Percentiles rank a stretch among this genome's conserved stretches.
Conservation (phyloP, 2,113 vertebrate genomes). For the Diglossa brunneiventris region DNA sequence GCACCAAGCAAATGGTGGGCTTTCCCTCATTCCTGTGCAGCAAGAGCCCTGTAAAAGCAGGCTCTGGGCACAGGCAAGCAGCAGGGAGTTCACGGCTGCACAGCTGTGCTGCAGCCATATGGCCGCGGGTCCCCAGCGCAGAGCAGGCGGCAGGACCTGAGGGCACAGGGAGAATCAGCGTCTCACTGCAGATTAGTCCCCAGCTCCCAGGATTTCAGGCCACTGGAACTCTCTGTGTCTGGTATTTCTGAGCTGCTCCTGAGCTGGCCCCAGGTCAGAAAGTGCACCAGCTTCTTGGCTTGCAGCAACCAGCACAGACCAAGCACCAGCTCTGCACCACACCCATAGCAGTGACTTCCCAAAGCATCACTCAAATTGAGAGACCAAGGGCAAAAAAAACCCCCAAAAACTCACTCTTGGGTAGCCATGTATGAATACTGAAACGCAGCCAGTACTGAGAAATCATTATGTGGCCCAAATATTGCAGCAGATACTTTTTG, state of each 20-base stretch:
- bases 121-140: rapidly evolving
- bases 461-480: neutral
- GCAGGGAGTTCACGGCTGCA: neutral
- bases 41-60: neutral
- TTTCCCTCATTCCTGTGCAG: neutral
- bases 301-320: rapidly evolving
- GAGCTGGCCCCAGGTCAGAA: neutral
- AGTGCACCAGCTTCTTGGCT: neutral
- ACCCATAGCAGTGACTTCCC: neutral
- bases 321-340: neutral
- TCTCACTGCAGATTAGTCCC: neutral
- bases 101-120: neutral
- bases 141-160: neutral
- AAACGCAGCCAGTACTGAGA: neutral
- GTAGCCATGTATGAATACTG: neutral
- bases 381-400: neutral
- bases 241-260: neutral
- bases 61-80: neutral
- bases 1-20: neutral
- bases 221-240: neutral
- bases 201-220: neutral
- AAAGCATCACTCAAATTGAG: neutral
- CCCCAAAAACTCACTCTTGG: neutral
- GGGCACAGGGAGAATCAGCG: rapidly evolving
- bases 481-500: neutral